These are phyloP conservation scores for Poeciliopsis turrubarensis DNA, from an alignment of 2,113 vertebrate species.

Conservation along the genomic window DNA sequence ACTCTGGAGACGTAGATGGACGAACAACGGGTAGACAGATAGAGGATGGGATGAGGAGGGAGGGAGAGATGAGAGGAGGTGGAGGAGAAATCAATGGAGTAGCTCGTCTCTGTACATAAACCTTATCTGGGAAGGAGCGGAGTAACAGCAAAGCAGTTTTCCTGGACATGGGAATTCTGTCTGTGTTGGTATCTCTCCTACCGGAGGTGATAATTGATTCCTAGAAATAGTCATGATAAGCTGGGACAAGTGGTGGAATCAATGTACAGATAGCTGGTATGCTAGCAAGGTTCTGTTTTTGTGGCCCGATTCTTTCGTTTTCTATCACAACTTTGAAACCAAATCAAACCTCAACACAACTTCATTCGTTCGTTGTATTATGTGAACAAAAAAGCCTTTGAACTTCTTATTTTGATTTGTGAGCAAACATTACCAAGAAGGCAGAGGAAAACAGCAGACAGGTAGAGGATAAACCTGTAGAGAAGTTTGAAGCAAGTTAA, in stretches of 20 bases:
- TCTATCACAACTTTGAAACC: background rate
- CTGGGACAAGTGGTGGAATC: conserved; percentile 42
- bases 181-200: conserved; percentile 23
- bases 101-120: conserved; percentile 35
- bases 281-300: background rate
- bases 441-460: too few relatives aligned
- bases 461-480: too few relatives aligned
- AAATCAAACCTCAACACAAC: background rate
- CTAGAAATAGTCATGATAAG: conserved; percentile 49
- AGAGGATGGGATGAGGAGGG: conserved; percentile 8
- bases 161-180: conserved; percentile 27
- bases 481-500: too few relatives aligned
- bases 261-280: conserved; percentile 18
- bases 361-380: too few relatives aligned
- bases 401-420: too few relatives aligned
- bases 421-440: too few relatives aligned
- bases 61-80: conserved; percentile 51
- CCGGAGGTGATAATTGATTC: background rate
- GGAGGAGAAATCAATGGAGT: conserved; percentile 63
- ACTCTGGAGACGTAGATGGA: conserved; percentile 75
- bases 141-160: conserved; percentile 38
- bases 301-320: background rate
- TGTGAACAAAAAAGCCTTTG: too few relatives aligned
- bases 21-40: conserved; percentile 53
- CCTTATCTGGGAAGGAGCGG: conserved; percentile 53